Base-by-base conservation (phyloP, 2,888 invertebrate genomes). In the Drosophila villosipedis region DNA sequence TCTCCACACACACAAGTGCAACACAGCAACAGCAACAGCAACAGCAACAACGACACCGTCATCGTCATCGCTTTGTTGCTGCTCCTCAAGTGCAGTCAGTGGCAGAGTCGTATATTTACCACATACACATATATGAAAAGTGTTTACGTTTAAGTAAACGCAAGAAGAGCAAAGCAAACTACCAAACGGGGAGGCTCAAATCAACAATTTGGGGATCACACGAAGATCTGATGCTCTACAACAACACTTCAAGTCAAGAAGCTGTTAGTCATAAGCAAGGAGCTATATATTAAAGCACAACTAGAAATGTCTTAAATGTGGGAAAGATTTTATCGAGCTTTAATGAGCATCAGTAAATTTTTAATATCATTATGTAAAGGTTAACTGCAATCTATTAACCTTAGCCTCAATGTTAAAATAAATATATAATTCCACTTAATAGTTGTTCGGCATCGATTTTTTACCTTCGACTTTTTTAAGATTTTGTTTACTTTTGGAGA, bases 41-140 rank as follows among this genome's bases (percentile, higher is more conserved):
- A 41, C 60, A 66, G 52, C 54, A 68, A 57, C 74, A 68, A 55
- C 52, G 33, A 35, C 62, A 75, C 30, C 71, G 47, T 37, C 68
- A 73, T 66, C 64, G 63, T 61, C 79, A 74, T 62, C 68, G 89
- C 75, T 81, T 84, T 84, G 90, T 89, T 83, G 84, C 63, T 69
- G 62, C 72, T 65, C 54, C 78, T 79, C 78, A 90, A 90, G 90
- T 84, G 84, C 84, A 84, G 75, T 67, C 84, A 90, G 79, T 67
- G 74, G 85, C 85, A 66, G 85, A 68, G 79, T 77, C 50, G 81
- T 57, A 55, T 55, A 55, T 37, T 64, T 55, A 19, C 25, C 28
- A 39, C 14, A 55, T 16, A 37, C 19, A 55, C 28, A 57, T 28
- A 55, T n/a, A 28, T 57, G 35, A 76, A 73, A 77, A 82, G 65